Conservation (phyloP, 2,797 vertebrate genomes). For the Enteromius mattozi region DNA sequence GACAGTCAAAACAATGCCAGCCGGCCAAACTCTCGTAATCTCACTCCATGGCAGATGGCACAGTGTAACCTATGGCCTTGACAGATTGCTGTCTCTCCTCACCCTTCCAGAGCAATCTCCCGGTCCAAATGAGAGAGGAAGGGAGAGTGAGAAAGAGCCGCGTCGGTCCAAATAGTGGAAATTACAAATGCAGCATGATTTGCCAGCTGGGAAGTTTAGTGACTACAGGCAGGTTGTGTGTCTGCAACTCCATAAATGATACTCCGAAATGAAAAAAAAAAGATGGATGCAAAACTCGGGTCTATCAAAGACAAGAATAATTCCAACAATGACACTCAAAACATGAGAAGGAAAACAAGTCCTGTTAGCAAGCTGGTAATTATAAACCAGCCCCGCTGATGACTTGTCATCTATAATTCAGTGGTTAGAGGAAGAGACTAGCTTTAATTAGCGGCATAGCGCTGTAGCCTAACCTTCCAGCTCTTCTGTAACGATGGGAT, state of each 20-base stretch:
- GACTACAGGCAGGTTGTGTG: constrained; percentile 37
- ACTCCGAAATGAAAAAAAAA: constrained; percentile 13
- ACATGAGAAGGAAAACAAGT: constrained; percentile 66
- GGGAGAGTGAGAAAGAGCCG: constrained; percentile 39
- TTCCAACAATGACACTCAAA: constrained; percentile 43
- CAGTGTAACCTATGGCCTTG: constrained; percentile 76
- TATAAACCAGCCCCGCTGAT: constrained; percentile 71
- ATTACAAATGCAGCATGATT: constrained; percentile 42
- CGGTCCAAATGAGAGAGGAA: constrained; percentile 50
- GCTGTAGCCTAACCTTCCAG: constrained; percentile 65
- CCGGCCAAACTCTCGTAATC: constrained; percentile 72
- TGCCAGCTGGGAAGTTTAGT: constrained; percentile 36
- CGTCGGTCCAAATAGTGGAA: constrained; percentile 48
- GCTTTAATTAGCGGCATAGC: constrained; percentile 75
- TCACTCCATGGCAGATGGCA: constrained; percentile 78
- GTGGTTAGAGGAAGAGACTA: constrained; percentile 71
- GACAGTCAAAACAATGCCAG: constrained; percentile 74
- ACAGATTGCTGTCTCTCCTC: constrained; percentile 78
- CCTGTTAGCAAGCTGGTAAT: constrained; percentile 72
- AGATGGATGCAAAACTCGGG: constrained; percentile 17
- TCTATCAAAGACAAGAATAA: constrained; percentile 45
- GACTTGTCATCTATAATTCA: constrained; percentile 76
- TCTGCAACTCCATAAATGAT: constrained; percentile 36
- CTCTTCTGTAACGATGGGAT: constrained; percentile 59
- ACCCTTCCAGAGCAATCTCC: constrained; percentile 69